Evolutionary conservation across 1,140 invertebrate species (phyloP), one percentile per base, ranked within the genome.

Genomic region (Bombus cullumanus): DNA sequence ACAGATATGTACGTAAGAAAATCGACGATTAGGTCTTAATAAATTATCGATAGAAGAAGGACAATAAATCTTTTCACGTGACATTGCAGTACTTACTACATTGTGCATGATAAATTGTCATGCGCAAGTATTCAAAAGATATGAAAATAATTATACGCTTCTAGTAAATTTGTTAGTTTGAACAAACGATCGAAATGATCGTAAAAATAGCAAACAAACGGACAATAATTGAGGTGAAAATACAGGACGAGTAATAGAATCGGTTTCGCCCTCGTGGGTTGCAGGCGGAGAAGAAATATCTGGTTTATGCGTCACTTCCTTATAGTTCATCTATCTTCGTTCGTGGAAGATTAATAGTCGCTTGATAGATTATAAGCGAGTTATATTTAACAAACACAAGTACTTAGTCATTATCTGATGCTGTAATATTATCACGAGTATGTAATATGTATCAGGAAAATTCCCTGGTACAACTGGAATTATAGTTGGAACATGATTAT

Each of bases 311-410:
- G 71, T 77, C 81, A 69, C 62, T 69, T 68, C 43, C 73, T 66
- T 43, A 15, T 13, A 31, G 34, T 76, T 77, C 81, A 53, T 77
- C 73, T 37, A 68, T 66, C 62, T 68, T 83, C 74, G 34, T 76
- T 64, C 47, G 8, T 22, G 9, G 8, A 57, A 57, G 73, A 83
- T 77, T 83, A 77, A 83, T 77, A 66, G 62, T 62, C 62, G 37
- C 34, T 34, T 83, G 57, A 78, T 78, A 78, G 75, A 78, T 78
- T 78, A 78, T 78, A 62, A 78, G 37, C 75, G 39, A 31, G 73
- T 66, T 47, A 64, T 76, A 68, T 83, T 77, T 77, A 77, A 77
- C 62, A 77, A 83, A 76, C 62, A 31, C 47, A 69, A 57, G 37
- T 62, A 62, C 59, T 62, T 62, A 47, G 22, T 39, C 73, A 57